A percentile compares a stretch with the other conserved stretches of the same genome.
phyloP scores from a whole-genome alignment of 1,140 invertebrate genomes.

The Drosophila melanogaster region Release_6_plus_ISO1_MT NT_033777.3:26493001-26493500 shows the following conservation, averaged over 20 bases:
- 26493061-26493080: slow-evolving; percentile 37
- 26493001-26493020: slow-evolving; percentile 57
- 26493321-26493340: slow-evolving; percentile 36
- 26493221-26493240: too few relatives aligned
- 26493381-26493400: slow-evolving; percentile 29
- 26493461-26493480: slow-evolving; percentile 77
- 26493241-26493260: background rate
- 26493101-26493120: slow-evolving; percentile 19
- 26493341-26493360: slow-evolving; percentile 38
- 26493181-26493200: too few relatives aligned
- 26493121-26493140: background rate
- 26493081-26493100: slow-evolving; percentile 36
- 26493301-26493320: slow-evolving; percentile 25
- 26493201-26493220: too few relatives aligned
- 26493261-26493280: background rate
- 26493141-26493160: background rate
- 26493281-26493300: background rate
- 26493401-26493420: slow-evolving; percentile 61
- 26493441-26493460: slow-evolving; percentile 74
- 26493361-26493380: slow-evolving; percentile 18
- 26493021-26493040: slow-evolving; percentile 21
- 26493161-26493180: background rate
- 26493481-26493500: slow-evolving; percentile 60
- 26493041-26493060: slow-evolving; percentile 17
- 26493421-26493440: slow-evolving; percentile 81